Base-by-base conservation (phyloP, 2,113 vertebrate genomes). In the Cyanoderma ruficeps region DNA sequence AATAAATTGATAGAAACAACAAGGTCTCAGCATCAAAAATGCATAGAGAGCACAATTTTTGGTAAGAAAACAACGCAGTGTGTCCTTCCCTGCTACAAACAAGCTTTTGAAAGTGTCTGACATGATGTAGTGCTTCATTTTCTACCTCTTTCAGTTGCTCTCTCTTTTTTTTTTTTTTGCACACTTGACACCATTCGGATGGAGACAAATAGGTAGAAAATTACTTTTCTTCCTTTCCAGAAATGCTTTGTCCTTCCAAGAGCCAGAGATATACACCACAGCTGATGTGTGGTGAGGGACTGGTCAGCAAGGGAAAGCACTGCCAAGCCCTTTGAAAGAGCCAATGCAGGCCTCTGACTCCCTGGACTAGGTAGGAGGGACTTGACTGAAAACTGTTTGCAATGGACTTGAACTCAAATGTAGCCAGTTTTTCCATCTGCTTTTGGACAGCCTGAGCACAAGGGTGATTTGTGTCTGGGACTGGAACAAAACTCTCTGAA, bases 51-150 rank as follows among this genome's bases (percentile, higher is more conserved):
- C 50, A 72, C 8, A 64, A 64, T 64, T 80, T 71, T 56, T 64
- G 31, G 42, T 80, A 42, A 80, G 67, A 64, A 71, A 71, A 37
- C 31, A 27, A 57, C 11, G 18, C 35, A 2, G 67, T 64, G 31
- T 33, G 35, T 49, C 50, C 50, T 71, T 64, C 14, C 15, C 17
- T 49, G 50, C 42, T 64, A 64, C 44, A 27, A 71, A 14, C 21
- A 23, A 65, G 84, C 69, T 85, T 92, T 89, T 89, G 44, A 28
- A 91, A 71, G 41, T 50, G 72, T 61, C 95, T 79, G 19, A 13
- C 61, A 80, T 84, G 78, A 94, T 70, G 53, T 25, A 86, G 67
- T 74, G 67, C 82, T 91, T 94, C 86, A 91, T 79, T 86, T 89
- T 89, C 92, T 83, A 84, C 69, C 55, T 83, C 86, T 31, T 83